Evolutionary conservation across 2,888 invertebrate species (phyloP).

Genomic region (Caenorhabditis japonica): DNA sequence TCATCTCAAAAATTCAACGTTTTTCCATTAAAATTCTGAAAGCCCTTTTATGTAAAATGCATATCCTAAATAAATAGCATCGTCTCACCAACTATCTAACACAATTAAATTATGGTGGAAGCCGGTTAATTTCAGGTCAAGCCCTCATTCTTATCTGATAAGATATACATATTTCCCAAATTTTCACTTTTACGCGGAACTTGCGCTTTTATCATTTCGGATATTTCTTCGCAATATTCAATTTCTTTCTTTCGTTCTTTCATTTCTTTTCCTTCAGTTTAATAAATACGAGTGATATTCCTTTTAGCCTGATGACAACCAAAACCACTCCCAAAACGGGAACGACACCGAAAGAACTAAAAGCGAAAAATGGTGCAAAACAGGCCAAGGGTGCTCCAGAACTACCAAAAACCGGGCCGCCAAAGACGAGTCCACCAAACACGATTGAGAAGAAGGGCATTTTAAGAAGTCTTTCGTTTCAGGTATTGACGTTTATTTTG

Average conservation of each 20-base stretch:
- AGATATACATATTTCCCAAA: neutral
- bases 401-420: conserved; percentile 49
- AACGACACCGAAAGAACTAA: conserved; percentile 50
- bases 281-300: conserved; percentile 1
- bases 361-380: conserved; percentile 38
- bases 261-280: neutral
- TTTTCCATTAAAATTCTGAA: too few species aligned
- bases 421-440: conserved; percentile 37
- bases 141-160: neutral
- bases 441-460: conserved; percentile 67
- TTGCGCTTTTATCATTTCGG: neutral
- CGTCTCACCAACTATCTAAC: too few species aligned
- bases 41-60: too few species aligned
- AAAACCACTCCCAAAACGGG: conserved; percentile 43
- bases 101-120: neutral
- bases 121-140: conserved; percentile 20
- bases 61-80: too few species aligned
- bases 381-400: conserved; percentile 44
- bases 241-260: neutral
- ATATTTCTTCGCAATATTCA: neutral
- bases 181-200: conserved; percentile 8
- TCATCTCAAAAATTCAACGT: too few species aligned
- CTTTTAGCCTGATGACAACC: conserved; percentile 29
- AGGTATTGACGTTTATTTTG: too few species aligned
- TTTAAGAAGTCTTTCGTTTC: conserved; percentile 67